Evolutionary conservation across 2,888 invertebrate species (phyloP), one percentile per base, ranked within the genome.

Genomic region (Euspilapteryx auroguttella): DNA sequence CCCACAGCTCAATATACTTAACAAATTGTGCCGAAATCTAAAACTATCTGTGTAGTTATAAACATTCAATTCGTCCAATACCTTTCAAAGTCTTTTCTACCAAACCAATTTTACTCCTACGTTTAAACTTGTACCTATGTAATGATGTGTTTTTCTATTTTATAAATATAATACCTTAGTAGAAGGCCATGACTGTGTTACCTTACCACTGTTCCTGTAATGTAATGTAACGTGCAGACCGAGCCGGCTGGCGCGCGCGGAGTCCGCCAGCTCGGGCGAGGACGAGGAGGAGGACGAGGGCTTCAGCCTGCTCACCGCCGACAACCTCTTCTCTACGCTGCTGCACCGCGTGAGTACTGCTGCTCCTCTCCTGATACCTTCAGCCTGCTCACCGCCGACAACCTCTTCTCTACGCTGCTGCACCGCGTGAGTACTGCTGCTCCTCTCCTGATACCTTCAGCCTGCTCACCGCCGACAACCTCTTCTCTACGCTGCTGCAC

Each of bases 311-410:
- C 81, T 94, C 41, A 93, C 93, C 2, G 92, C 93, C 0, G 94
- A 94, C 69, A 91, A 91, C 56, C 78, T 94, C 29, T 94, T 94
- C 69, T 91, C 92, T 9, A 91, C 91, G 9, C 73, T 93, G 28
- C 62, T 93, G 38, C 89, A 91, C 41, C n/a, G n/a, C n/a, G n/a
- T n/a, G n/a, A n/a, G n/a, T n/a, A n/a, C n/a, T n/a, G n/a, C n/a
- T n/a, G n/a, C n/a, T n/a, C n/a, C n/a, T n/a, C n/a, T n/a, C n/a
- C n/a, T n/a, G n/a, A n/a, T n/a, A n/a, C n/a, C n/a, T n/a, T n/a
- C n/a, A n/a, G n/a, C n/a, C n/a, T n/a, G n/a, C n/a, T 94, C 41
- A 93, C 93, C 2, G 92, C 93, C 0, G 94, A 94, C 69, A 91
- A 91, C 56, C 78, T 94, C 29, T 94, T 94, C 69, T 91, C 92